phyloP scores from a whole-genome alignment of 2,888 invertebrate species.

The Exocentrus adspersus region DNA sequence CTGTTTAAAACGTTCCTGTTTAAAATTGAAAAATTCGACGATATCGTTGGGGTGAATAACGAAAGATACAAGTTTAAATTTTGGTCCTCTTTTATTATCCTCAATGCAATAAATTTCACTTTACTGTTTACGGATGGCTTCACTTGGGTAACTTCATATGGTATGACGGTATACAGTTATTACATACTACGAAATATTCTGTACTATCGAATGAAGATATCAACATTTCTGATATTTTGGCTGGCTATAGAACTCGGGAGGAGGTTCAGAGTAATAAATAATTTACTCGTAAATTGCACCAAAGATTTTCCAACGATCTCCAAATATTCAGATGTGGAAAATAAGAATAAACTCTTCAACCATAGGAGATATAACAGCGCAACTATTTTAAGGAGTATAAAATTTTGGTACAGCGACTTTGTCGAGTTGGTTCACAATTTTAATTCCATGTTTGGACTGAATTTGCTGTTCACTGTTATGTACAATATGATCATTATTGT shows the following conservation, averaged over 20 bases:
- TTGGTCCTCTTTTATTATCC: background rate
- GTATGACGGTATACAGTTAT: background rate
- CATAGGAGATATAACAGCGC: background rate
- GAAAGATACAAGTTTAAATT: background rate
- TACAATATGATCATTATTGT: slow-evolving; percentile 4
- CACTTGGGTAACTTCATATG: background rate
- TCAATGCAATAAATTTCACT: background rate
- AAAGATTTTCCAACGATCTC: background rate
- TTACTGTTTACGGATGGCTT: background rate
- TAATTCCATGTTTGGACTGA: slow-evolving; percentile 26
- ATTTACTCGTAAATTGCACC: background rate
- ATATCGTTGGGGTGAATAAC: background rate
- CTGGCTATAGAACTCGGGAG: background rate
- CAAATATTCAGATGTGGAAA: too few species aligned
- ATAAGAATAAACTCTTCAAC: background rate
- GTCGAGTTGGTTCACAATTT: slow-evolving; percentile 19
- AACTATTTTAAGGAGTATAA: background rate
- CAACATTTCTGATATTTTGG: background rate
- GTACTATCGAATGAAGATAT: background rate
- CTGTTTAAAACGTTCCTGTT: background rate
- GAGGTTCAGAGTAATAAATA: background rate
- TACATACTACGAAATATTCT: background rate
- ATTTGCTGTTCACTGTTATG: slow-evolving; percentile 7
- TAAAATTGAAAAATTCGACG: background rate
- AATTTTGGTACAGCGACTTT: slow-evolving; percentile 17